A percentile compares a stretch with the other conserved stretches of the same genome.
phyloP scores from a whole-genome alignment of 2,888 invertebrate genomes.

The Diloba caeruleocephala region DNA sequence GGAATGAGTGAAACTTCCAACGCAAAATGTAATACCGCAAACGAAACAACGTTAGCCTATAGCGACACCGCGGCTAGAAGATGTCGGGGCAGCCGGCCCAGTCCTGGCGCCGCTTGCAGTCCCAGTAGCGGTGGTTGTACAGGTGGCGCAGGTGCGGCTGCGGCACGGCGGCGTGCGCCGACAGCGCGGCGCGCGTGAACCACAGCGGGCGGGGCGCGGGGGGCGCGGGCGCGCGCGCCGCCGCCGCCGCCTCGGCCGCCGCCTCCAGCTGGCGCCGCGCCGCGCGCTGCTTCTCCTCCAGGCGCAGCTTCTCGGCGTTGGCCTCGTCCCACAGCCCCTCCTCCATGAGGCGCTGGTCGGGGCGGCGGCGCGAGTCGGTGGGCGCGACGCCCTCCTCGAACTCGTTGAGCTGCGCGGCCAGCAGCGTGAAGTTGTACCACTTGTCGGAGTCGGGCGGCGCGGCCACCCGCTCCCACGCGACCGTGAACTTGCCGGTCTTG shows the following conservation, averaged over 20 bases:
- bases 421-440: slow-evolving; percentile 97
- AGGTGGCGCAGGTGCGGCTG: slow-evolving; percentile 91
- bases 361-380: slow-evolving; percentile 97
- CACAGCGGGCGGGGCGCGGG: slow-evolving; percentile 94
- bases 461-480: slow-evolving; percentile 95
- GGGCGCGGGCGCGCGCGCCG: slow-evolving; percentile 90
- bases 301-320: slow-evolving; percentile 93
- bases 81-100: slow-evolving; percentile 98
- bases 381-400: slow-evolving; percentile 97
- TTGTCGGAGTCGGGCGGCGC: slow-evolving; percentile 92
- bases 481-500: slow-evolving; percentile 95
- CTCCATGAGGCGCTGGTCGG: slow-evolving; percentile 99
- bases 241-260: slow-evolving; percentile 92
- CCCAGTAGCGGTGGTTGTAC: slow-evolving; percentile 97
- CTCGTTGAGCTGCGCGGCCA: slow-evolving; percentile 99
- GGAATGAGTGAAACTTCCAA: slow-evolving; percentile 63
- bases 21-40: slow-evolving; percentile 44
- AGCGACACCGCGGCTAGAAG: slow-evolving; percentile 86
- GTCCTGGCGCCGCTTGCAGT: slow-evolving; percentile 95
- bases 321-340: slow-evolving; percentile 97
- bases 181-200: slow-evolving; percentile 96
- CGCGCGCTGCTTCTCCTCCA: slow-evolving; percentile 98
- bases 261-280: slow-evolving; percentile 94
- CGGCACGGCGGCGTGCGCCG: slow-evolving; percentile 80
- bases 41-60: slow-evolving; percentile 34